Conservation (phyloP, 2,888 invertebrate species). For the Amiota minor region DNA sequence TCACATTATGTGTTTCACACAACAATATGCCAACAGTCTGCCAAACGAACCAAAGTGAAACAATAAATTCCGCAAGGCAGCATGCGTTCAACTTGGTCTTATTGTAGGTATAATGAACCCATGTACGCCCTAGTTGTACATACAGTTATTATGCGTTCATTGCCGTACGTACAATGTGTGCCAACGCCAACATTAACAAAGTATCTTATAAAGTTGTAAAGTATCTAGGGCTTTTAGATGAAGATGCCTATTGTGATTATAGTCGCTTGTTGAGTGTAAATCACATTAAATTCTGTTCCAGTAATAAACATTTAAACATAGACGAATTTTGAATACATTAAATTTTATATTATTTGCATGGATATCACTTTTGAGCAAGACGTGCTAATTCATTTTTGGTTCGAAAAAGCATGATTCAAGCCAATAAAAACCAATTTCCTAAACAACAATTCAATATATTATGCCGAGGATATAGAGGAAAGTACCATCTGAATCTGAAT, state of each 20-base stretch:
- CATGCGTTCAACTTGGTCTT: conserved; percentile 59
- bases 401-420: conserved; percentile 46
- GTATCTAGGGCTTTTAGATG: conserved; percentile 39
- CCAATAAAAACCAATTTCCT: conserved; percentile 61
- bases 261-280: neutral
- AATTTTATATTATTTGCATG: neutral
- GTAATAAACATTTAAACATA: neutral
- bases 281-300: neutral
- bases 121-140: conserved; percentile 11
- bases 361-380: neutral
- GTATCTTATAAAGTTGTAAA: conserved; percentile 45
- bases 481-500: conserved; percentile 63
- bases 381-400: conserved; percentile 45
- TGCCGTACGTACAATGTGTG: conserved; percentile 53
- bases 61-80: conserved; percentile 59
- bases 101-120: conserved; percentile 44
- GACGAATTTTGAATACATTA: conserved; percentile 14
- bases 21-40: neutral
- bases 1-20: neutral
- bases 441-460: conserved; percentile 39
- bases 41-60: conserved; percentile 51
- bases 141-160: conserved; percentile 61
- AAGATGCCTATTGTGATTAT: neutral
- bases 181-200: conserved; percentile 8
- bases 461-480: neutral